These are phyloP conservation scores for Pocillopora grandis DNA, from an alignment of 92 coral and sea anemone genomes.

Conservation along the genomic window DNA sequence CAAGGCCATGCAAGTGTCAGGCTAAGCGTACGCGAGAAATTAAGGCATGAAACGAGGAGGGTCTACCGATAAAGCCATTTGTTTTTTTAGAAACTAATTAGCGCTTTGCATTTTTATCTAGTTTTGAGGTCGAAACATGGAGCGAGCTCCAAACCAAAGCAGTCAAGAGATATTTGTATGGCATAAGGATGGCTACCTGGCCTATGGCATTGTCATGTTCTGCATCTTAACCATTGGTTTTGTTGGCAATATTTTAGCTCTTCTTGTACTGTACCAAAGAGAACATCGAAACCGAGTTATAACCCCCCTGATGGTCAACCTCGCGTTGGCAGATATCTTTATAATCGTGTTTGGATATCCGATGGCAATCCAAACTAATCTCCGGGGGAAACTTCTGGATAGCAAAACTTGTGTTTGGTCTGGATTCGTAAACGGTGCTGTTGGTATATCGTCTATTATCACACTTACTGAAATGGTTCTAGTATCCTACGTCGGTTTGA, in stretches of 20 bases:
- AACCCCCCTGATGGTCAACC: conserved; percentile 58
- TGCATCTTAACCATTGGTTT: conserved; percentile 38
- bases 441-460: conserved; percentile 50
- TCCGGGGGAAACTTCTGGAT: neutral
- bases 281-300: conserved; percentile 44
- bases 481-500: conserved; percentile 27
- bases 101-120: neutral
- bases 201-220: conserved; percentile 54
- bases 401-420: conserved; percentile 35
- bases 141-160: neutral
- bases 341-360: conserved; percentile 55
- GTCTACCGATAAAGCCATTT: too few species aligned
- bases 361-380: conserved; percentile 26
- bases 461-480: conserved; percentile 51
- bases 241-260: conserved; percentile 40
- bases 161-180: neutral
- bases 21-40: too few species aligned
- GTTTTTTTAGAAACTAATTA: too few species aligned
- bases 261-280: conserved; percentile 29
- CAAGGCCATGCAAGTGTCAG: too few species aligned
- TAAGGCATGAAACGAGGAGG: too few species aligned
- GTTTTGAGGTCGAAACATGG: neutral
- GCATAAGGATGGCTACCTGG: conserved; percentile 11
- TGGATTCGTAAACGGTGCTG: conserved; percentile 44
- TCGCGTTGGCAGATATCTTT: conserved; percentile 51